phyloP scores from a whole-genome alignment of 64 coral and sea anemone genomes.

The Actinia tenebrosa region DNA sequence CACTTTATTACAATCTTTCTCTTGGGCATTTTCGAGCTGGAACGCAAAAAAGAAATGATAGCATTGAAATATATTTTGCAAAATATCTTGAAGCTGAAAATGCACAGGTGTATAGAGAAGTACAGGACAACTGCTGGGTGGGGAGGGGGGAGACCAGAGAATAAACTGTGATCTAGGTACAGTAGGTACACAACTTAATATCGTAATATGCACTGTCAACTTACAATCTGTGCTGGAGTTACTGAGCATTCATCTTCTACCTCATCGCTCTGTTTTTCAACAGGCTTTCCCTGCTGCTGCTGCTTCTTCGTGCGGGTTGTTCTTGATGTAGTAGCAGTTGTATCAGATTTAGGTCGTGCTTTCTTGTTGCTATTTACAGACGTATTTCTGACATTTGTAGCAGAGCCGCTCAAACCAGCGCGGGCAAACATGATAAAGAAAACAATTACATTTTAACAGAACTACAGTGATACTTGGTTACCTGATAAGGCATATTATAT shows the following conservation, averaged over 20 bases:
- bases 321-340: not conserved
- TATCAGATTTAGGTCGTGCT: not conserved
- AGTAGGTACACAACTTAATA: too few species aligned
- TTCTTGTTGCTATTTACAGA: not conserved
- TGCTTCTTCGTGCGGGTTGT: not conserved
- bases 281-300: not conserved
- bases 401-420: not conserved
- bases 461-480: not conserved
- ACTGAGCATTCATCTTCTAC: not conserved
- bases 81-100: too few species aligned
- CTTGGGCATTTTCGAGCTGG: constrained; percentile 49
- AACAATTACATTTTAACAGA: not conserved
- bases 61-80: not conserved
- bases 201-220: not conserved
- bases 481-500: not conserved
- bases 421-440: not conserved
- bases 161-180: too few species aligned
- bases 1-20: constrained; percentile 21
- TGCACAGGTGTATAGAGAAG: too few species aligned
- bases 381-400: not conserved
- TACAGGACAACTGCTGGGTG: too few species aligned
- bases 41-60: not conserved
- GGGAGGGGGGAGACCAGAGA: too few species aligned
- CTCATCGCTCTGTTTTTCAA: not conserved
- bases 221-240: constrained; percentile 7